Conservation (phyloP, 2,888 invertebrate species). For the Agrilus cyanescens region DNA sequence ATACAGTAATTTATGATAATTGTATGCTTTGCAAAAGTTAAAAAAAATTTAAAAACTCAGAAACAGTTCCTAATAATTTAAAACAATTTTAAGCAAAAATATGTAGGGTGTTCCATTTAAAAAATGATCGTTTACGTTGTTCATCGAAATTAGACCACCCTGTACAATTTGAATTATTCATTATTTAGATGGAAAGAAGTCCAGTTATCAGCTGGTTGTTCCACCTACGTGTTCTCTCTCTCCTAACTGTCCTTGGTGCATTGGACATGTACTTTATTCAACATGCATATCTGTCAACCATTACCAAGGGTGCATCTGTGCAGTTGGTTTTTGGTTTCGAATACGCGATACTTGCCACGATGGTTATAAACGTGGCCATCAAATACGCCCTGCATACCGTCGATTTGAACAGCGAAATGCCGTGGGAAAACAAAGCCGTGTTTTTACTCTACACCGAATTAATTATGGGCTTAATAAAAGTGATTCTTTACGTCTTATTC, state of each 20-base stretch:
- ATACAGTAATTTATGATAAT: background rate
- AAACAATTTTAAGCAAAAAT: no score
- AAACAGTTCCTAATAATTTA: no score
- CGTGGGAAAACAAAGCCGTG: conserved; percentile 99
- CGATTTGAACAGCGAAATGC: conserved; percentile 84
- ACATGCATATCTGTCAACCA: conserved; percentile 87
- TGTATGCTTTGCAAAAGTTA: no score
- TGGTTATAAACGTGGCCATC: conserved; percentile 82
- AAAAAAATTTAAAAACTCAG: no score
- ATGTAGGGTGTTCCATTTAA: no score
- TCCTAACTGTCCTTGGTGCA: conserved; percentile 68
- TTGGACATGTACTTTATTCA: conserved; percentile 83
- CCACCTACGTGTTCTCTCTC: conserved; percentile 78
- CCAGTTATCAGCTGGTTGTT: conserved; percentile 93
- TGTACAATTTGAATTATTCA: conserved; percentile 1
- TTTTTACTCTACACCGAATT: conserved; percentile 94
- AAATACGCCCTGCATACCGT: conserved; percentile 84
- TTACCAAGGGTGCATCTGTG: conserved; percentile 89
- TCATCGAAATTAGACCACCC: no score
- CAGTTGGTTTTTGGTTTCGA: conserved; percentile 99
- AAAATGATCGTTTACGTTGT: no score
- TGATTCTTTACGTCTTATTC: conserved; percentile 59
- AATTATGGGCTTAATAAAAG: conserved; percentile 74
- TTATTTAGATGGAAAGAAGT: conserved; percentile 90
- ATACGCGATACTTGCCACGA: conserved; percentile 92